Conservation (phyloP, 2,797 vertebrate species). For the Mallotus villosus region DNA sequence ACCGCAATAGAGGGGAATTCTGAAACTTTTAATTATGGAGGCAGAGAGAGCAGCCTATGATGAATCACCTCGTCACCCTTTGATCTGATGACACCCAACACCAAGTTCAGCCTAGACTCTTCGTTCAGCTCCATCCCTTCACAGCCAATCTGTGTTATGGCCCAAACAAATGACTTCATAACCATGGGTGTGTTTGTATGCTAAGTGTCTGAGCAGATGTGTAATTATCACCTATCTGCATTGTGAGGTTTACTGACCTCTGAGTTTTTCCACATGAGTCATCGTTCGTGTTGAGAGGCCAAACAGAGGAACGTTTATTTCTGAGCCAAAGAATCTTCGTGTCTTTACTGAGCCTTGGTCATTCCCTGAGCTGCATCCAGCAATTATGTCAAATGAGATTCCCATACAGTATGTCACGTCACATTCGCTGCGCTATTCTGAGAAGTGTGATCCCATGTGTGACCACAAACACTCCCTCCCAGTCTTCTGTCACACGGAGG, state of each 20-base stretch:
- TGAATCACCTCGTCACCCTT: slow-evolving; percentile 49
- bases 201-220: slow-evolving; percentile 27
- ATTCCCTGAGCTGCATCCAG: background rate
- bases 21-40: slow-evolving; percentile 64
- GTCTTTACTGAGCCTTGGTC: background rate
- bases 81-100: slow-evolving; percentile 55
- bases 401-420: background rate
- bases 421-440: background rate
- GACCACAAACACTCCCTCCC: background rate
- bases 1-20: slow-evolving; percentile 57
- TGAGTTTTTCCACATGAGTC: slow-evolving; percentile 4
- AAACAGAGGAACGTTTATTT: background rate
- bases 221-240: slow-evolving; percentile 30
- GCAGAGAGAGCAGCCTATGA: slow-evolving; percentile 46
- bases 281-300: background rate
- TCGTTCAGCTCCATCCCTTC: slow-evolving; percentile 49
- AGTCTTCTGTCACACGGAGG: background rate
- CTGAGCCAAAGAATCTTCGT: background rate
- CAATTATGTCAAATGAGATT: background rate
- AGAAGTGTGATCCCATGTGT: background rate
- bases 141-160: slow-evolving; percentile 57
- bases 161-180: slow-evolving; percentile 60
- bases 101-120: slow-evolving; percentile 45
- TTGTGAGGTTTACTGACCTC: slow-evolving; percentile 18
- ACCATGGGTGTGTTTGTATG: slow-evolving; percentile 40